Evolutionary conservation across 2,888 invertebrate genomes (phyloP).

Genomic region (Nowickia ferox): DNA sequence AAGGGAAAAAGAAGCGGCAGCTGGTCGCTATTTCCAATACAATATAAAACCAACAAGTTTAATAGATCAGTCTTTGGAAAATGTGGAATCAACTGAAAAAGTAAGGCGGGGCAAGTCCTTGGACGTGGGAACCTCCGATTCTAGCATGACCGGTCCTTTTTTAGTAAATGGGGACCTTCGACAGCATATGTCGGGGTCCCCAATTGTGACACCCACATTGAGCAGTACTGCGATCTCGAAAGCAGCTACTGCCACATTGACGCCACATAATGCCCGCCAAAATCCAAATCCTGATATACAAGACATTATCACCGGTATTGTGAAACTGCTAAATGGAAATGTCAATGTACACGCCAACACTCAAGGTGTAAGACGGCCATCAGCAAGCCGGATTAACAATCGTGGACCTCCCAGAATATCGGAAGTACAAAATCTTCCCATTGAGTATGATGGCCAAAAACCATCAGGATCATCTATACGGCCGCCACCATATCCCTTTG

Average conservation of each 20-base stretch:
- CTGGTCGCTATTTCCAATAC: constrained; percentile 81
- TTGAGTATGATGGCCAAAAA: constrained; percentile 83
- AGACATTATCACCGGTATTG: constrained; percentile 95
- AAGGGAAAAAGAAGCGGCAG: constrained; percentile 75
- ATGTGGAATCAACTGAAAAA: constrained; percentile 78
- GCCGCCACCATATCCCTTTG: constrained; percentile 86
- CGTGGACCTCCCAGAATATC: constrained; percentile 94
- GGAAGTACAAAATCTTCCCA: constrained; percentile 88
- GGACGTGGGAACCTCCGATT: constrained; percentile 52
- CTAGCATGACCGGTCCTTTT: constrained; percentile 79
- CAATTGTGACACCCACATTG: constrained; percentile 77
- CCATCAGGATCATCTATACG: constrained; percentile 78
- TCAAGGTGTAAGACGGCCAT: constrained; percentile 87
- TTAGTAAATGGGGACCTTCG: constrained; percentile 83
- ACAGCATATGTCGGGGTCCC: constrained; percentile 83
- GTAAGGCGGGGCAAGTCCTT: constrained; percentile 77
- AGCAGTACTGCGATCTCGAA: constrained; percentile 80
- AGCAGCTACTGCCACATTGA: constrained; percentile 79
- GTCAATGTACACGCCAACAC: constrained; percentile 93
- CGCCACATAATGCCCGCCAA: constrained; percentile 82
- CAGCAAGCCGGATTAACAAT: constrained; percentile 92
- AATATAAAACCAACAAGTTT: constrained; percentile 82
- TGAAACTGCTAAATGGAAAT: constrained; percentile 93
- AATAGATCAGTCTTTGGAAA: constrained; percentile 67
- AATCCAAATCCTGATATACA: constrained; percentile 91